These are phyloP conservation scores for Mionectes olivaceus DNA, from an alignment of 2,797 vertebrate species.

Conservation along the genomic window DNA sequence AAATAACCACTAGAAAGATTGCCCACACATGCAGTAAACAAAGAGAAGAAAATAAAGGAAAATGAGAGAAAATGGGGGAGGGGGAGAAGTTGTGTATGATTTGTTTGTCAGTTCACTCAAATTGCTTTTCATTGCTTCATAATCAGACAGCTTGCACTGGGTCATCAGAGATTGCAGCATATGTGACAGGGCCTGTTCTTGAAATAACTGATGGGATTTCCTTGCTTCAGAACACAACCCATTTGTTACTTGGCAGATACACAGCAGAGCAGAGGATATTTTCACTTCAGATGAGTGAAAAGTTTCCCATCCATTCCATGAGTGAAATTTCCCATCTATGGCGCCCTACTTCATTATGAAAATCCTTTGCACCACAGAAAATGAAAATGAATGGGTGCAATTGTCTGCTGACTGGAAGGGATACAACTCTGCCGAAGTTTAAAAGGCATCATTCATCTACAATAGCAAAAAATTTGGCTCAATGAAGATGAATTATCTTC, in stretches of 20 bases:
- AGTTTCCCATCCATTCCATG: too few relatives aligned
- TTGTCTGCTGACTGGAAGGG: background rate
- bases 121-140: background rate
- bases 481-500: background rate
- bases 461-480: background rate
- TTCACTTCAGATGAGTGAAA: background rate
- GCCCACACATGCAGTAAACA: background rate
- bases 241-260: background rate
- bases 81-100: background rate
- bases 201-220: slow-evolving; percentile 32
- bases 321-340: background rate
- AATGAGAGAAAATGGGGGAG: background rate
- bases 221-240: slow-evolving; percentile 6
- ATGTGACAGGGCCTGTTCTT: background rate
- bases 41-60: background rate
- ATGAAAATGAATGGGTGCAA: background rate
- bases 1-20: background rate
- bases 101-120: background rate
- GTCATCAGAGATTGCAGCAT: background rate
- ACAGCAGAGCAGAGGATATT: background rate
- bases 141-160: background rate
- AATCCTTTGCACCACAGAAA: background rate
- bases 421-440: background rate
- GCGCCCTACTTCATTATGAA: background rate
- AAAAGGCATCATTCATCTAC: background rate